Evolutionary conservation across 1,140 invertebrate genomes (phyloP).

Genomic region (Whitmania pigra): DNA sequence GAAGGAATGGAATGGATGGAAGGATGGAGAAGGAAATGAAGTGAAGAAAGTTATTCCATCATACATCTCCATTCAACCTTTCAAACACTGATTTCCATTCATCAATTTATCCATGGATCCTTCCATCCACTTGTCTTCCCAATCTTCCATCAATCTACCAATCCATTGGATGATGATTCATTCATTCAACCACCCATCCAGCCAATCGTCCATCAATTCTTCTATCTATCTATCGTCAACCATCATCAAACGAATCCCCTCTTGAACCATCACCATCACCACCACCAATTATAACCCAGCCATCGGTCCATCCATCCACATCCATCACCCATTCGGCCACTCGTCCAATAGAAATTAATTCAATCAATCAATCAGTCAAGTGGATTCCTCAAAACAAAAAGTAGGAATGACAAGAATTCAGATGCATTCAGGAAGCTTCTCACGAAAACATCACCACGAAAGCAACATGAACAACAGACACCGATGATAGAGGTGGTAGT

Average conservation of each 20-base stretch:
- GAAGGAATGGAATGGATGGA: background rate
- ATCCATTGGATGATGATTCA: background rate
- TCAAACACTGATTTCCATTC: background rate
- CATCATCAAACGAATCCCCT: background rate
- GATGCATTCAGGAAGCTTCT: background rate
- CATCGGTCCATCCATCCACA: background rate
- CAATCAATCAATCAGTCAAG: background rate
- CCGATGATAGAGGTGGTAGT: background rate
- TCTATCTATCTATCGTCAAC: background rate
- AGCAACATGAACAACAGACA: background rate
- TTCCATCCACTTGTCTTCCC: background rate
- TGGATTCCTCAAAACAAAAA: too few species aligned
- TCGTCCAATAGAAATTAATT: background rate
- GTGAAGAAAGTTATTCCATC: background rate
- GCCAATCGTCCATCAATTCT: background rate
- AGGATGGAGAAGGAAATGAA: background rate
- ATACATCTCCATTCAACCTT: background rate
- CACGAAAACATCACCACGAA: background rate
- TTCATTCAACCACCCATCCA: background rate
- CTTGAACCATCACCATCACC: background rate
- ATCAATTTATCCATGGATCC: background rate
- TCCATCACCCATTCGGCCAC: background rate
- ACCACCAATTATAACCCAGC: background rate
- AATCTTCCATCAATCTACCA: background rate
- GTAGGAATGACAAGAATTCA: too few species aligned